Base-by-base conservation (phyloP, 2,113 vertebrate genomes). In the Meriones unguiculatus region DNA sequence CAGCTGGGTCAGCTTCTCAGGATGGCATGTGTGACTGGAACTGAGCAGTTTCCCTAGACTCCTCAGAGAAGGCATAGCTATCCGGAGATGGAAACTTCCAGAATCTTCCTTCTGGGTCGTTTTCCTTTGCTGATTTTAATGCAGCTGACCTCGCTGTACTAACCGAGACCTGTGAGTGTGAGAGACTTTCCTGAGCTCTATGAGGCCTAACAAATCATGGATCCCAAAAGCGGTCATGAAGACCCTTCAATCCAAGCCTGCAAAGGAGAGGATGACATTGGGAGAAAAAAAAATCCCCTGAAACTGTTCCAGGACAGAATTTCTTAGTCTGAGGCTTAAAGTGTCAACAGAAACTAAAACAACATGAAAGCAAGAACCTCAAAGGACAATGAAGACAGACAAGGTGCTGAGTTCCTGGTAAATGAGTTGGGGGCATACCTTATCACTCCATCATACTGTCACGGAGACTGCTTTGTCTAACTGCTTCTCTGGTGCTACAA, bases 351-450 rank as follows among this genome's bases (percentile, higher is more conserved):
- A 24, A 57, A 41, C 65, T 46, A n/a, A 80, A 89, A 54, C 0
- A 1, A 10, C 28, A 0, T 0, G 2, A 57, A 11, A 9, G 67
- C 8, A 72, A 62, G 54, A 15, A 5, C 70, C 52, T 38, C n/a
- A 73, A 52, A 89, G 89, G 67, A 86, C 32, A 77, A 32, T 0
- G 12, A 72, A 88, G 65, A 81, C 0, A 88, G 75, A 54, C 78
- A 46, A 78, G 77, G 69, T 18, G 7, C 25, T 4, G 54, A 86
- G 59, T 67, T 59, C 7, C 24, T 22, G 0, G 1, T 12, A 57
- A 35, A 28, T 50, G 5, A 92, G 2, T 10, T 46, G 1, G 8
- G 87, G 38, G 38, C 62, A 24, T 62, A 72, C 84, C 1, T 35
- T 75, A 91, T 30, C n/a, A 38, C 46, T 78, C 22, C 5, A 7